phyloP scores from a whole-genome alignment of 2,113 vertebrate species.

The Brachyhypopomus occidentalis region DNA sequence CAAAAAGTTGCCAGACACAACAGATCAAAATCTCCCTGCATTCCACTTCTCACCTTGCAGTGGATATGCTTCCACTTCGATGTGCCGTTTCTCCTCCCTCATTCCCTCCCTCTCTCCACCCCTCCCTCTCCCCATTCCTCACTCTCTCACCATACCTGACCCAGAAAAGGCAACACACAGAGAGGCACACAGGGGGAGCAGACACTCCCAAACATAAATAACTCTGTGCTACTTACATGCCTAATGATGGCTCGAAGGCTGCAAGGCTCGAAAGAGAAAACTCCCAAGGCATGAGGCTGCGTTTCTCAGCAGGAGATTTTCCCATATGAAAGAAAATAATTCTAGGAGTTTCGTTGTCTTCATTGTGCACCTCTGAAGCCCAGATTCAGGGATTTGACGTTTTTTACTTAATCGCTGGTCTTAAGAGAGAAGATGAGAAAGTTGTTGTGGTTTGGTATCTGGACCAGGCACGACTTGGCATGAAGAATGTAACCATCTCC shows the following conservation, averaged over 20 bases:
- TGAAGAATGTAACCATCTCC: too few species aligned
- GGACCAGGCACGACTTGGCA: too few species aligned
- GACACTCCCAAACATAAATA: conserved; percentile 73
- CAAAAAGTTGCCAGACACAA: conserved; percentile 48
- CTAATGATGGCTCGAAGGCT: conserved; percentile 60
- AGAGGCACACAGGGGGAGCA: conserved; percentile 63
- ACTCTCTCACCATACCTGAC: conserved; percentile 63
- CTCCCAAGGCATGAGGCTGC: neutral
- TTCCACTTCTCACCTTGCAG: too few species aligned
- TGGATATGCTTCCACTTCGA: neutral
- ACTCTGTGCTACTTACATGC: conserved; percentile 74
- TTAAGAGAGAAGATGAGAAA: too few species aligned
- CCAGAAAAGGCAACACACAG: conserved; percentile 73
- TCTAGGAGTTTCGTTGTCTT: too few species aligned
- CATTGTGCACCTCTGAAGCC: too few species aligned
- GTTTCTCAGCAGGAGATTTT: neutral
- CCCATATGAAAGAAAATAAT: too few species aligned
- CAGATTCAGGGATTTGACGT: too few species aligned
- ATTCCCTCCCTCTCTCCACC: neutral
- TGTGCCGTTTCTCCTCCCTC: conserved; percentile 20
- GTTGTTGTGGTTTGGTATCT: too few species aligned
- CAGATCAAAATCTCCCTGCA: conserved; percentile 59
- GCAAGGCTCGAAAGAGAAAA: conserved; percentile 7
- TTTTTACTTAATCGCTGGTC: too few species aligned
- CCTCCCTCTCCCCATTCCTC: conserved; percentile 8